phyloP scores from a whole-genome alignment of 1,140 invertebrate species.

The Drosophila nebulosa region DNA sequence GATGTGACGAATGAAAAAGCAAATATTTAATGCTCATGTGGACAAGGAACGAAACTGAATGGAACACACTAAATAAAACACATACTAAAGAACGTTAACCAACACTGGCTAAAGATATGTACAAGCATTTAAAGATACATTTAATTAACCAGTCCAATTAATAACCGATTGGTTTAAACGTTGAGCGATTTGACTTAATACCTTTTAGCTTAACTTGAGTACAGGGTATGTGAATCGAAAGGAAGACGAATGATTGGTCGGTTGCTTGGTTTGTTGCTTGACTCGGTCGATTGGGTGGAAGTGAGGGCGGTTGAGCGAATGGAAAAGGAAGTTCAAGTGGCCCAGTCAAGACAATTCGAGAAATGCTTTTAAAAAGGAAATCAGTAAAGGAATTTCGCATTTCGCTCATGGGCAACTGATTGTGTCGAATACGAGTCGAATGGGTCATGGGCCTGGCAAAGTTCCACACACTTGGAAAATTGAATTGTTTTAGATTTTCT shows the following conservation, averaged over 20 bases:
- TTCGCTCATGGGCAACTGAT: constrained; percentile 77
- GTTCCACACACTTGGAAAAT: constrained; percentile 63
- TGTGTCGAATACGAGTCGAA: constrained; percentile 46
- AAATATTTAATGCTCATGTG: too few species aligned
- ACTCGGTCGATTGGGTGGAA: not conserved
- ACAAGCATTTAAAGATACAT: too few species aligned
- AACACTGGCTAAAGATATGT: not conserved
- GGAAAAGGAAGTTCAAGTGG: constrained; percentile 50
- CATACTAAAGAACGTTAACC: not conserved
- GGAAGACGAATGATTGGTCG: not conserved
- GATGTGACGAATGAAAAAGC: too few species aligned
- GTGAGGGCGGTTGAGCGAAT: not conserved
- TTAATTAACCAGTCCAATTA: too few species aligned
- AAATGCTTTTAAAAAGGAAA: constrained; percentile 76
- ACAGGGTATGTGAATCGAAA: not conserved
- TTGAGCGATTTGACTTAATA: not conserved
- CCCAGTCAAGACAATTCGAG: constrained; percentile 65
- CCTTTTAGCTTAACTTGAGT: not conserved
- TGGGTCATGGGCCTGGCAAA: constrained; percentile 26
- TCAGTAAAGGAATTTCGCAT: constrained; percentile 74
- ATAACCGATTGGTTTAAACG: too few species aligned
- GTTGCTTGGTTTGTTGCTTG: not conserved
- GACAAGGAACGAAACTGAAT: too few species aligned
- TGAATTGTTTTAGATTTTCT: constrained; percentile 77
- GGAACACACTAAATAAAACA: constrained; percentile 3